These are phyloP conservation scores for Bibio marci DNA, from an alignment of 2,888 invertebrate genomes.

Conservation along the genomic window DNA sequence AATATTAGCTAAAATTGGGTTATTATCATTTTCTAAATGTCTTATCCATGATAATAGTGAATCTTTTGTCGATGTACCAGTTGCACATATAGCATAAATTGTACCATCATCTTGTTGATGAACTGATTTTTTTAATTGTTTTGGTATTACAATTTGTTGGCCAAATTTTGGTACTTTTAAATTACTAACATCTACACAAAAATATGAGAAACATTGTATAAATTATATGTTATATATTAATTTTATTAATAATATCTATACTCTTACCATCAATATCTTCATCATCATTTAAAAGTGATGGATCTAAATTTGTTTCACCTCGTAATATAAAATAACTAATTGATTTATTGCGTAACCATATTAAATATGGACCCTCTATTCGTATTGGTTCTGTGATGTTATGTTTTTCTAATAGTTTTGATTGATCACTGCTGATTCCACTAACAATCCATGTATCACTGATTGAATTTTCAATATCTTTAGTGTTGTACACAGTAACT, in stretches of 20 bases:
- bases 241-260: too few species aligned
- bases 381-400: slow-evolving; percentile 44
- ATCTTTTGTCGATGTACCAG: slow-evolving; percentile 79
- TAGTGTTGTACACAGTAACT: slow-evolving; percentile 46
- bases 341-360: slow-evolving; percentile 57
- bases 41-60: slow-evolving; percentile 86
- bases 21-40: slow-evolving; percentile 54
- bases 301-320: slow-evolving; percentile 37
- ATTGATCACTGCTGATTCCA: slow-evolving; percentile 64
- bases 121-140: slow-evolving; percentile 40
- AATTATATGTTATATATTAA: too few species aligned
- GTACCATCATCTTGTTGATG: slow-evolving; percentile 91
- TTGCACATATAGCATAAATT: slow-evolving; percentile 74
- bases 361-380: slow-evolving; percentile 69
- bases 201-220: slow-evolving; percentile 1
- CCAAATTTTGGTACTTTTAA: slow-evolving; percentile 41
- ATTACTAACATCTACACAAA: slow-evolving; percentile 46
- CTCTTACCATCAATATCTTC: slow-evolving; percentile 48
- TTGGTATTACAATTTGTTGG: slow-evolving; percentile 25
- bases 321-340: slow-evolving; percentile 72
- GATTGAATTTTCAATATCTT: slow-evolving; percentile 50
- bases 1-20: slow-evolving; percentile 51
- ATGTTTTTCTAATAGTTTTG: slow-evolving; percentile 47
- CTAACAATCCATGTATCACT: slow-evolving; percentile 90
- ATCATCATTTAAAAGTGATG: slow-evolving; percentile 23